phyloP scores from a whole-genome alignment of 2,797 vertebrate species.

The Macroramphosus scolopax region DNA sequence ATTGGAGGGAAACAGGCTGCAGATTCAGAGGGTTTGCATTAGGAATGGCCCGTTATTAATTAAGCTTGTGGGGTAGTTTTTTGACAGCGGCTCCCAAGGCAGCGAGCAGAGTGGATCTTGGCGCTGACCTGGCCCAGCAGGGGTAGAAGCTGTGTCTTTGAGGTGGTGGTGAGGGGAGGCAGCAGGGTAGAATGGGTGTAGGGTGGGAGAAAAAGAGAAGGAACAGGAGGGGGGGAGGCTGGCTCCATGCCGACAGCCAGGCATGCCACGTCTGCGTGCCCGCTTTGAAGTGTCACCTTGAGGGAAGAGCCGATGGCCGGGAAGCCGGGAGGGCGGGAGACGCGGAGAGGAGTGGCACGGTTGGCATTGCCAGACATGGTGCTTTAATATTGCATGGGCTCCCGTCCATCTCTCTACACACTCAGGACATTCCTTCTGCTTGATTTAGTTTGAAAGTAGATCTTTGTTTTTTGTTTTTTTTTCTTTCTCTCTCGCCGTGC shows the following conservation, averaged over 20 bases:
- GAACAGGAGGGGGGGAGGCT: slow-evolving; percentile 66
- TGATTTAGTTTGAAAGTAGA: slow-evolving; percentile 83
- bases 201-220: slow-evolving; percentile 68
- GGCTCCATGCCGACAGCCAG: slow-evolving; percentile 82
- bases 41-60: slow-evolving; percentile 79
- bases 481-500: slow-evolving; percentile 48
- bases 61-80: slow-evolving; percentile 75
- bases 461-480: slow-evolving; percentile 62
- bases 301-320: slow-evolving; percentile 82
- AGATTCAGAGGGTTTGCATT: slow-evolving; percentile 66
- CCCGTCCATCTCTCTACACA: slow-evolving; percentile 79
- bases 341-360: slow-evolving; percentile 75
- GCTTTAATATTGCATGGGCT: slow-evolving; percentile 85
- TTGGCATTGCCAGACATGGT: slow-evolving; percentile 78
- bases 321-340: slow-evolving; percentile 76
- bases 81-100: slow-evolving; percentile 81
- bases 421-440: slow-evolving; percentile 82
- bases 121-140: slow-evolving; percentile 77
- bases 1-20: slow-evolving; percentile 62
- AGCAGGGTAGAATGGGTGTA: slow-evolving; percentile 57
- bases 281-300: slow-evolving; percentile 95
- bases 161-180: slow-evolving; percentile 71
- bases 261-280: slow-evolving; percentile 77
- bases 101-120: slow-evolving; percentile 77
- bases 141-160: slow-evolving; percentile 80